phyloP scores from a whole-genome alignment of 2,888 invertebrate genomes.

The Minunthozetes semirufus region DNA sequence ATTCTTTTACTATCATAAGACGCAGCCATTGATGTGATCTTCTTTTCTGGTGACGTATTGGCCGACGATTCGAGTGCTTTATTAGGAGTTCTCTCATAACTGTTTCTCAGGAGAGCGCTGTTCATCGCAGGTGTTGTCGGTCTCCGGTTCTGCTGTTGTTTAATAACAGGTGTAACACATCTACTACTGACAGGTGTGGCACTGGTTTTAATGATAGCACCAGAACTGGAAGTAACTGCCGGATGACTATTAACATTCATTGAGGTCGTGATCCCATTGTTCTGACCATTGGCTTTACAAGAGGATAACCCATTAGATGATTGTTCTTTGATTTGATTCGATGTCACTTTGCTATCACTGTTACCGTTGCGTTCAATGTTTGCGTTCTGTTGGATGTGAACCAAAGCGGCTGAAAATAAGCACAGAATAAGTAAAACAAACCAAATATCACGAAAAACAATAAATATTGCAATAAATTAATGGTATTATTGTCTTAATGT shows the following conservation, averaged over 20 bases:
- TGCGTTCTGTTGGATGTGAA: constrained; percentile 2
- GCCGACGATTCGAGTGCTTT: not conserved
- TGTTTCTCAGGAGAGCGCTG: no score
- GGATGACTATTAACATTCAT: not conserved
- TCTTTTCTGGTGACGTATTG: not conserved
- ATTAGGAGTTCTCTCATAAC: no score
- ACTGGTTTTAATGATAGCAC: not conserved
- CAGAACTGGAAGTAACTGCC: no score
- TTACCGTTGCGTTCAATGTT: not conserved
- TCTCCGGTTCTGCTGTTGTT: not conserved
- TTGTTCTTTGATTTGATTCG: not conserved
- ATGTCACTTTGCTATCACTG: not conserved
- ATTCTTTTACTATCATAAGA: not conserved
- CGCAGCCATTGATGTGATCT: not conserved
- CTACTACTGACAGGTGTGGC: constrained; percentile 28
- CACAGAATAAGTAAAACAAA: not conserved
- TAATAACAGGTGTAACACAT: constrained; percentile 28
- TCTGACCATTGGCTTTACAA: not conserved
- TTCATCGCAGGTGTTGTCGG: constrained; percentile 19
- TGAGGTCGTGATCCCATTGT: not conserved
- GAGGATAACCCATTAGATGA: not conserved
- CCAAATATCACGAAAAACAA: not conserved
- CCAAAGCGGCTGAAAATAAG: constrained; percentile 1
- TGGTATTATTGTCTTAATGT: not conserved
- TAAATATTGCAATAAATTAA: not conserved